Percentiles rank a stretch among this genome's conserved stretches.
Evolutionary conservation across 1,140 invertebrate species (phyloP).

Genomic region (Propsilocerus akamusi): DNA sequence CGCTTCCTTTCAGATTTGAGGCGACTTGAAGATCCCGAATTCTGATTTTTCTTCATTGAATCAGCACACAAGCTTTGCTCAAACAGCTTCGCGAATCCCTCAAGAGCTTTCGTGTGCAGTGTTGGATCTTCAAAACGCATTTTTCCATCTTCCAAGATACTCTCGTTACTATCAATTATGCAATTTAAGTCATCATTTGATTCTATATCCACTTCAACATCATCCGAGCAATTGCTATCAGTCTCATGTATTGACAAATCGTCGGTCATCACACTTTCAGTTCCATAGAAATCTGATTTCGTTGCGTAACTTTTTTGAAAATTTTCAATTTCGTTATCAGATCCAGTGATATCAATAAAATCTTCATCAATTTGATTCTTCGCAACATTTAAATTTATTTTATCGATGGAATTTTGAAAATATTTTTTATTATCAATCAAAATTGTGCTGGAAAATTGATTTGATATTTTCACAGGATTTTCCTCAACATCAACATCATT

Average conservation of each 20-base stretch:
- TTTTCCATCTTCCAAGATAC: conserved; percentile 15
- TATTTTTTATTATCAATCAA: neutral
- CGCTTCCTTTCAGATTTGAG: conserved; percentile 28
- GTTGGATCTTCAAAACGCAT: conserved; percentile 19
- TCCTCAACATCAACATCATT: conserved; percentile 6
- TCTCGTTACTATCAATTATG: neutral
- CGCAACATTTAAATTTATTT: neutral
- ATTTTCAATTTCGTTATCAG: neutral
- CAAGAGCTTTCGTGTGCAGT: conserved; percentile 18
- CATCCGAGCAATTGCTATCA: neutral
- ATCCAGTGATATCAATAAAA: neutral
- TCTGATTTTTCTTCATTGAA: neutral
- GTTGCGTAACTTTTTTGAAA: too few species aligned
- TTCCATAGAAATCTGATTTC: neutral
- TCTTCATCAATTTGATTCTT: neutral
- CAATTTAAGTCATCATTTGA: neutral
- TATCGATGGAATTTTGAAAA: neutral
- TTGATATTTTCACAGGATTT: neutral
- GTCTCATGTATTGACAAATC: neutral
- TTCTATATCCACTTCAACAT: neutral
- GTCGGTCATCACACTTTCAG: neutral
- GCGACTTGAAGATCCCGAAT: conserved; percentile 6
- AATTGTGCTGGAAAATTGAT: neutral
- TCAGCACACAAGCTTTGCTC: conserved; percentile 7
- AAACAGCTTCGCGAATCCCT: conserved; percentile 20